Evolutionary conservation across 2,113 vertebrate genomes (phyloP), one percentile per base, ranked within the genome.

Genomic region (Cygnus atratus): DNA sequence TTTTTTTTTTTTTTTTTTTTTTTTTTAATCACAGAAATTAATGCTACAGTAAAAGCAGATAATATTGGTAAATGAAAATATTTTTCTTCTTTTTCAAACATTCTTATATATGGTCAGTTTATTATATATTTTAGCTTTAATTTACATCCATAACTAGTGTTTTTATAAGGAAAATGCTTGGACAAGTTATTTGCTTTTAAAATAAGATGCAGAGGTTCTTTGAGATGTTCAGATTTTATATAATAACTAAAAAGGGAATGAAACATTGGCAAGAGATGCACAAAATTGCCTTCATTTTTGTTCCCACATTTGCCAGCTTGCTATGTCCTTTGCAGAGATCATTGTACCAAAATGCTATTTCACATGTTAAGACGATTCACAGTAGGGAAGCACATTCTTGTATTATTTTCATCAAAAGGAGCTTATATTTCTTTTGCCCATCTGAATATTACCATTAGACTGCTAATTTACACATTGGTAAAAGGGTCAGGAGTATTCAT

Each of bases 381-480:
- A 97, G 97, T 74, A 93, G 97, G 98, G 92, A 97, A 97, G 92
- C 87, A 82, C 80, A 96, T 97, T 93, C 81, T 93, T 94, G 95
- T 74, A 94, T 97, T 94, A 96, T 95, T 98, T 97, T 97, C 95
- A 97, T 98, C 97, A 98, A 97, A 98, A 93, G 63, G 41, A 97
- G n/a, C 90, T 96, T 94, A 84, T 88, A 96, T 92, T 88, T 84
- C 87, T 96, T 96, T 97, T 97, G 94, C 91, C 80, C 75, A 86
- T 96, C 85, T 96, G 96, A 96, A 93, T 97, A 97, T 97, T 97
- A 91, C 75, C 97, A 97, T 97, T 97, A 97, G 93, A 83, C 86
- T 97, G 87, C 92, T 98, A 98, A 98, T 98, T 98, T 98, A 95
- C 97, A 98, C 97, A 93, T 98, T 43, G 75, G 86, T 68, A 91